Base-by-base conservation (phyloP, 2,113 vertebrate species). In the Lipophrys pholis region DNA sequence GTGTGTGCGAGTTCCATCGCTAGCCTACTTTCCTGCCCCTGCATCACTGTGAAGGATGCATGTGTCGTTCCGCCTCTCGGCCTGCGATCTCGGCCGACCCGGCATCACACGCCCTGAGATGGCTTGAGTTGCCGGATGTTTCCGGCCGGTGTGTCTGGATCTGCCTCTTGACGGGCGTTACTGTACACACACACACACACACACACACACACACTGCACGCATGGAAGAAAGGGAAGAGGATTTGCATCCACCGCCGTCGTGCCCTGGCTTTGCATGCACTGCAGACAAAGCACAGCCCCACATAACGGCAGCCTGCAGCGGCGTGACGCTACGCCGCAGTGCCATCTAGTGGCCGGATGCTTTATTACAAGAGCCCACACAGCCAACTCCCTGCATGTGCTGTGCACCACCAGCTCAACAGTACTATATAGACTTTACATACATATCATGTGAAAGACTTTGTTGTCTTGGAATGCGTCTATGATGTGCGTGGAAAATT, bases 301-400 rank as follows among this genome's bases (percentile, higher is more conserved):
- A 49, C 52, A 46, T 30, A 39, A 73, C 8, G 21, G 48, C 55
- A 75, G 51, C 64, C 58, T 9, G 72, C 52, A 41, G 41, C 50
- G 61, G 35, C 30, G 30, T 80, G 74, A 40, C 21, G 9, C 87
- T 89, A 70, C 73, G 72, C 89, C 72, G 59, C 78, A 94, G 76
- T 91, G 87, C 91, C 93, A 94, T 91, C 94, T 93, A 92, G 85
- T 87, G 93, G 15, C 36, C 0, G 7, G 6, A 3, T 43, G 53
- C 0, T 5, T 65, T 40, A 65, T 49, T 56, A 30, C 70, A 70
- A 3, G 38, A 7, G 6, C 3, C 7, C 2, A 36, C 16, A 8
- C 12, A 40, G 67, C 40, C 63, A 51, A 66, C 77, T 81, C 68
- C 69, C 80, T 61, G 36, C 67, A 41, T 9, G 40, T 15, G 54